These are phyloP conservation scores for Spodoptera littoralis DNA, from an alignment of 2,888 invertebrate species.

Conservation along the genomic window DNA sequence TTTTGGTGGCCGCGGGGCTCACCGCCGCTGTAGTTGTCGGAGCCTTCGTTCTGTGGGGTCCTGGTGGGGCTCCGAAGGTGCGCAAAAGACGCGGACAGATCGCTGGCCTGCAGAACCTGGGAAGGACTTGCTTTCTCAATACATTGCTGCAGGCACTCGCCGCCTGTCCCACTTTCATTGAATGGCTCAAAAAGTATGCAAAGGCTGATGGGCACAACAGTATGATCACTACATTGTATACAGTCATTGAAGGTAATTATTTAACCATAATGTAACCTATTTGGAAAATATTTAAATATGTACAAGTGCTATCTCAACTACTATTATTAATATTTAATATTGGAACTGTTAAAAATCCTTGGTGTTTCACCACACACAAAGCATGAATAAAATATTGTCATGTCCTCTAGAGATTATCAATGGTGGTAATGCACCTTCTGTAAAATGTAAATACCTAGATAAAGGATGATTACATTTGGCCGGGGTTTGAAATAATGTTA, in stretches of 20 bases:
- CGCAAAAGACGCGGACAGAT: constrained; percentile 92
- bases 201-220: constrained; percentile 90
- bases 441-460: too few relatives aligned
- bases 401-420: too few relatives aligned
- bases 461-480: too few relatives aligned
- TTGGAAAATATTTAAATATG: too few relatives aligned
- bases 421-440: too few relatives aligned
- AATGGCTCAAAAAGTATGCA: constrained; percentile 93
- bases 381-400: too few relatives aligned
- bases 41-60: constrained; percentile 95
- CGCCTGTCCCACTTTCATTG: constrained; percentile 94
- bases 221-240: constrained; percentile 92
- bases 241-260: constrained; percentile 92
- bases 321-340: too few relatives aligned
- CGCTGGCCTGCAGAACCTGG: constrained; percentile 96
- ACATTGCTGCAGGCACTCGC: constrained; percentile 96
- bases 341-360: too few relatives aligned
- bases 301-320: too few relatives aligned
- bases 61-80: constrained; percentile 90
- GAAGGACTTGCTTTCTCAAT: constrained; percentile 97
- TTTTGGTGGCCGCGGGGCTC: constrained; percentile 93
- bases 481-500: too few relatives aligned
- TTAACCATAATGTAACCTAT: background rate
- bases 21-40: constrained; percentile 95
- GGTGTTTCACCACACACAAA: too few relatives aligned